Conservation (phyloP, 2,888 invertebrate species). For the Odontothrips loti region DNA sequence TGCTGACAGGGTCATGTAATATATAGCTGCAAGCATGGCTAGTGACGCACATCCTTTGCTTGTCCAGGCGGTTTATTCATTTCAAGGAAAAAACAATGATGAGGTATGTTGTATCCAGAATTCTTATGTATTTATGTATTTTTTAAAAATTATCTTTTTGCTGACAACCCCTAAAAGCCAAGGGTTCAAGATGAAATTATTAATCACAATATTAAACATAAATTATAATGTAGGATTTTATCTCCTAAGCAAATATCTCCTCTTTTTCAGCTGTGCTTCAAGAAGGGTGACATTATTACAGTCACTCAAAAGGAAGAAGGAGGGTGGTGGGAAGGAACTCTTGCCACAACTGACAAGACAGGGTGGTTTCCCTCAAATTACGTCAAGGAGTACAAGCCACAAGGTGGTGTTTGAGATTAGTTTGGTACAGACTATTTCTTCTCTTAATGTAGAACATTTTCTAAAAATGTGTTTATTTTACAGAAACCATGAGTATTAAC, state of each 20-base stretch:
- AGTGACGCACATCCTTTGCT: slow-evolving; percentile 52
- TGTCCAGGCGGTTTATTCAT: slow-evolving; percentile 88
- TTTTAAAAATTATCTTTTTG: too few species aligned
- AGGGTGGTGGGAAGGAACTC: slow-evolving; percentile 99
- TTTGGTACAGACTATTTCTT: neutral
- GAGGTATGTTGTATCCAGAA: slow-evolving; percentile 58
- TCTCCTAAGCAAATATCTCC: neutral
- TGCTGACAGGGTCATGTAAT: neutral
- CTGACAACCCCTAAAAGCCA: too few species aligned
- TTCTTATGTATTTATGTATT: neutral
- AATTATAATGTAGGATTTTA: slow-evolving; percentile 28
- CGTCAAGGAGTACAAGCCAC: slow-evolving; percentile 81
- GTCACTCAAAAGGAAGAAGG: slow-evolving; percentile 94
- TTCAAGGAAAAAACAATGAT: slow-evolving; percentile 95
- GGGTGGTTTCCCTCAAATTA: slow-evolving; percentile 99
- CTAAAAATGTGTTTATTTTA: slow-evolving; percentile 32
- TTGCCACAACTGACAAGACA: slow-evolving; percentile 73
- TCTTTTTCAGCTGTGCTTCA: slow-evolving; percentile 71
- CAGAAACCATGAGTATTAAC: neutral
- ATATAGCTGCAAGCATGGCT: slow-evolving; percentile 32
- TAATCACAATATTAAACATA: neutral
- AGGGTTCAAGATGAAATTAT: neutral
- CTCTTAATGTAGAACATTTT: slow-evolving; percentile 30
- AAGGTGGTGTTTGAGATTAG: slow-evolving; percentile 44
- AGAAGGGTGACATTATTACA: slow-evolving; percentile 93